Conservation (phyloP, 2,888 invertebrate genomes). For the Agrenia bidenticulata region DNA sequence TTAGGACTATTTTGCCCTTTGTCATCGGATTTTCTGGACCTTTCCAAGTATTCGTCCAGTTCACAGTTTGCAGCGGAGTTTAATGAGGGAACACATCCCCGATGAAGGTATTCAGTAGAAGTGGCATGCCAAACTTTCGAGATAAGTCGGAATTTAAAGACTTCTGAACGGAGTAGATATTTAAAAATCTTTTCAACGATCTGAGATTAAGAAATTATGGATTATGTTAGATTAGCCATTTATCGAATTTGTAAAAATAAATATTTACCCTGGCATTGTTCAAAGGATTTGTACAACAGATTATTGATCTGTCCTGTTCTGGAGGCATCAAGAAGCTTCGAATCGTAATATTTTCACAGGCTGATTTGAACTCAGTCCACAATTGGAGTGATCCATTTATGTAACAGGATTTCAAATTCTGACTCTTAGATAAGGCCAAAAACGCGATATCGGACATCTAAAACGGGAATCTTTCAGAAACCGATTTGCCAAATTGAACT, state of each 20-base stretch:
- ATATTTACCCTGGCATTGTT: neutral
- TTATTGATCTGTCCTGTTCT: neutral
- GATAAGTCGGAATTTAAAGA: conserved; percentile 25
- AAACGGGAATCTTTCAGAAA: conserved; percentile 5
- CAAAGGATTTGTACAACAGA: neutral
- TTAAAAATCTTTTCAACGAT: conserved; percentile 24
- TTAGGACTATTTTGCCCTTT: conserved; percentile 21
- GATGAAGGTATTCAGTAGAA: conserved; percentile 14
- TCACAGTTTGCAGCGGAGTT: neutral
- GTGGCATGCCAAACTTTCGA: conserved; percentile 26
- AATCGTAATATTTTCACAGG: conserved; percentile 24
- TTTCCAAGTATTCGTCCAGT: conserved; percentile 19
- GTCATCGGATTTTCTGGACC: neutral
- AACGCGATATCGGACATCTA: conserved; percentile 36
- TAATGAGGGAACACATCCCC: conserved; percentile 13
- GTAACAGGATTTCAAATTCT: conserved; percentile 13
- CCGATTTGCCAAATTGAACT: conserved; percentile 28
- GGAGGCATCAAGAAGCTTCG: conserved; percentile 36
- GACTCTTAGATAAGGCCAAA: conserved; percentile 22
- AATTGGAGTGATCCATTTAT: conserved; percentile 25
- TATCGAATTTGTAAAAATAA: neutral
- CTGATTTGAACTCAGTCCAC: conserved; percentile 23
- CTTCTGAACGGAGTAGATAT: conserved; percentile 10
- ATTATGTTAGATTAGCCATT: neutral
- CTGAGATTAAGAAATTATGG: conserved; percentile 13